These are phyloP conservation scores for Phyllotis vaccarum DNA, from an alignment of 2,797 vertebrate genomes.

Conservation along the genomic window DNA sequence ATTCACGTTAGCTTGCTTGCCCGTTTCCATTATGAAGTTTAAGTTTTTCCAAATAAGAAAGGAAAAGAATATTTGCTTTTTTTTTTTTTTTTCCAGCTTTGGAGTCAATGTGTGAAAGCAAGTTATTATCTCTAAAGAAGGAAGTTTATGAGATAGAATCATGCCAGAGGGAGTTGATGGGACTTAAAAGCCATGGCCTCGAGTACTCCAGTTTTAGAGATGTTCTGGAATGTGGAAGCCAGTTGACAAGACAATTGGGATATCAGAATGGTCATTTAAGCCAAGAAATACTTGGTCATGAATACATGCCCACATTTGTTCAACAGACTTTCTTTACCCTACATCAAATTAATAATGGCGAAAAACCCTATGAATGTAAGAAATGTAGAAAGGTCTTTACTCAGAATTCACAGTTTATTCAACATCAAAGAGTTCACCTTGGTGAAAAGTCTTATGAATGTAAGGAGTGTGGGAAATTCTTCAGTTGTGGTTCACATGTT, in stretches of 20 bases:
- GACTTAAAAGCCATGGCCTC: constrained; percentile 63
- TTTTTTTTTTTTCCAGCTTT: constrained; percentile 79
- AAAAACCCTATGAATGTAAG: constrained; percentile 82
- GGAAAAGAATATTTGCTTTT: constrained; percentile 49
- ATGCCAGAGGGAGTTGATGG: constrained; percentile 75
- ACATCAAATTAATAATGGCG: constrained; percentile 79
- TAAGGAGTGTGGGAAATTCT: constrained; percentile 81
- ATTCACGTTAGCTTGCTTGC: constrained; percentile 53
- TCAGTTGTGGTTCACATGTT: constrained; percentile 82
- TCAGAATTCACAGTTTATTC: constrained; percentile 80
- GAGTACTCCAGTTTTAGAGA: constrained; percentile 70
- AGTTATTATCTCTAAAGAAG: constrained; percentile 78
- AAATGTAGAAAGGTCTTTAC: constrained; percentile 82
- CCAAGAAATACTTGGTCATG: constrained; percentile 61
- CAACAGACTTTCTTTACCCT: constrained; percentile 80
- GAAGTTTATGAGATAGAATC: constrained; percentile 80
- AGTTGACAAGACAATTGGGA: constrained; percentile 62
- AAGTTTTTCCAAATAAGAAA: constrained; percentile 39
- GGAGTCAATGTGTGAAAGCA: constrained; percentile 80
- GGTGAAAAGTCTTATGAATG: constrained; percentile 81
- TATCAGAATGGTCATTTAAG: constrained; percentile 64
- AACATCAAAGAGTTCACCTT: constrained; percentile 80
- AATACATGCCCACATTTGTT: constrained; percentile 72
- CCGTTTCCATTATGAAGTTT: constrained; percentile 50
- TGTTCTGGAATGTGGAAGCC: constrained; percentile 64